Evolutionary conservation across 2,888 invertebrate genomes (phyloP), one percentile per base, ranked within the genome.

Genomic region (Volucella inflata): DNA sequence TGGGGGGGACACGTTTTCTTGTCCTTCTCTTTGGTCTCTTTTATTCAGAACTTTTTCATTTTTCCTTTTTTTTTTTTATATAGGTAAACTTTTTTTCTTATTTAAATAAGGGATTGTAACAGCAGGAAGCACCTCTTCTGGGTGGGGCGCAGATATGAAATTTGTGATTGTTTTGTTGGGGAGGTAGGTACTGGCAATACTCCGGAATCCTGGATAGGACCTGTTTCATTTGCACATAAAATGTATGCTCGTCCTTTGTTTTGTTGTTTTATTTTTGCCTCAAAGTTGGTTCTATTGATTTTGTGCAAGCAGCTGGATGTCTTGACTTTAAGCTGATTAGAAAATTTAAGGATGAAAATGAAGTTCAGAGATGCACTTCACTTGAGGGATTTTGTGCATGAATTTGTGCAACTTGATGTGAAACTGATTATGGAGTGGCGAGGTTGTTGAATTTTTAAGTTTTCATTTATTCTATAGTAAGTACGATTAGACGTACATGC

Each of bases 91-190:
- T 50, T 62, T 85, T 80, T 85, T 81, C 68, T 76, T 85, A 85
- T 85, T 85, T 81, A 85, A 85, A 85, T 85, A 85, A 85, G 72
- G 67, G 80, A 81, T 85, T 84, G 57, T 46, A 75, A 64, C 59
- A 16, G 17, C 62, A 30, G 30, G 6, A 30, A 60, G 60, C 64
- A 44, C 77, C 57, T 44, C 59, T 64, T 77, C 68, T 57, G 36
- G 38, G 50, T 80, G 50, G 30, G 71, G 76, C 80, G 80, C 85
- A 85, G 85, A 85, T 85, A 76, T 80, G 72, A 81, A 50, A 77
- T 72, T 77, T 46, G 57, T 77, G 80, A 77, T 70, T 76, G 53
- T 14, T 30, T 30, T 6, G 62, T 50, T 12, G 30, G 53, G 17
- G 55, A 38, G 59, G 67, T 10, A 48, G 51, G 30, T 60, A 30